Evolutionary conservation across 2,113 vertebrate genomes (phyloP).

Genomic region (Echinops telfairi): DNA sequence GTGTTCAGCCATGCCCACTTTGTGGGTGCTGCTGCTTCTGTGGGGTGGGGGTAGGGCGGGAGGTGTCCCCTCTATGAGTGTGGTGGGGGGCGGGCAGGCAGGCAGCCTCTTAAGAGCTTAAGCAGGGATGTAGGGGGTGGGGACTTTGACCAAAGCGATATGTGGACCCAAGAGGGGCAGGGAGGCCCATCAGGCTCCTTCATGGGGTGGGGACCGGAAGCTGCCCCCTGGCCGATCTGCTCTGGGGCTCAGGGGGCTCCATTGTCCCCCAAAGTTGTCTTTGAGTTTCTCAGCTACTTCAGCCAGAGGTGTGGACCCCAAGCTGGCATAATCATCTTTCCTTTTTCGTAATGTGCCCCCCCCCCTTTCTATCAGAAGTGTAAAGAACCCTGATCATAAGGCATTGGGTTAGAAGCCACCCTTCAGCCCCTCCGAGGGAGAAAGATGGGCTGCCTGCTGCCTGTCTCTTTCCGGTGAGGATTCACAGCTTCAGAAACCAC

Average conservation of each 20-base stretch:
- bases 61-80: no score
- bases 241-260: slow-evolving; percentile 50
- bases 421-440: no score
- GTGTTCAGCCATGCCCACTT: neutral
- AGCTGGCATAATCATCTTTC: slow-evolving; percentile 84
- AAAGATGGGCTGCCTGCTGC: no score
- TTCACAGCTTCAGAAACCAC: no score
- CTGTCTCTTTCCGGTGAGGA: no score
- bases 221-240: slow-evolving; percentile 61
- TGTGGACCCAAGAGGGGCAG: neutral
- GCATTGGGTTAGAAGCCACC: no score
- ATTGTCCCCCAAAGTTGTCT: slow-evolving; percentile 66
- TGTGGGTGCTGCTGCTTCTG: neutral
- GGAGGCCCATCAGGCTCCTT: no score
- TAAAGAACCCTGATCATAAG: no score
- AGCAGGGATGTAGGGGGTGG: neutral
- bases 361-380: neutral
- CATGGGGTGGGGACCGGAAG: neutral
- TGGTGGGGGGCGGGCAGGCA: no score
- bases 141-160: neutral
- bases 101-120: neutral
- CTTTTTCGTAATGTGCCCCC: slow-evolving; percentile 79
- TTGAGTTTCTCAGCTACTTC: neutral
- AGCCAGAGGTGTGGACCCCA: neutral
- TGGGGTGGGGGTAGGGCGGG: no score